Conservation (phyloP, 2,113 vertebrate genomes). For the Polypterus bichir region DNA sequence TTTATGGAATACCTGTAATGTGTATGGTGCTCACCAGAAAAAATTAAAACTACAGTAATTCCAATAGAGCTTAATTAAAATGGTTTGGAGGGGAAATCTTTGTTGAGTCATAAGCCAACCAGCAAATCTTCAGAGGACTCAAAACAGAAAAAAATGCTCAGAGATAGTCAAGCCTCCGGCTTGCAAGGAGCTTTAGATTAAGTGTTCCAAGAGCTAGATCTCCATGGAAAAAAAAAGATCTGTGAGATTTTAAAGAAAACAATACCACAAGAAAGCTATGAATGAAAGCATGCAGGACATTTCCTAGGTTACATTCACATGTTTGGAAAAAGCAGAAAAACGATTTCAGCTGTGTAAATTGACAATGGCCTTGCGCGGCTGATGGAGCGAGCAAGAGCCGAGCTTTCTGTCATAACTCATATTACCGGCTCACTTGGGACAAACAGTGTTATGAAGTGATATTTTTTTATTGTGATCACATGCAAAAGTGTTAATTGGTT, state of each 20-base stretch:
- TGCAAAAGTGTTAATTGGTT: constrained; percentile 32
- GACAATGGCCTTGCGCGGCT: constrained; percentile 43
- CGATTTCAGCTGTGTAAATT: constrained; percentile 51
- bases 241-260: constrained; percentile 41
- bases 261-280: constrained; percentile 43
- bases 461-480: constrained; percentile 26
- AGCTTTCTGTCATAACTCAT: constrained; percentile 31
- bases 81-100: no score
- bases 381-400: constrained; percentile 22
- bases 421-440: constrained; percentile 26
- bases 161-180: not conserved
- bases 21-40: no score
- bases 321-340: constrained; percentile 31
- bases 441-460: constrained; percentile 12
- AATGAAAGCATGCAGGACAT: constrained; percentile 32
- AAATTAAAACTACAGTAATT: no score
- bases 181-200: constrained; percentile 36
- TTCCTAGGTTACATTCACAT: constrained; percentile 25
- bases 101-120: no score
- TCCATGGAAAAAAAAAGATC: constrained; percentile 23
- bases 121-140: no score
- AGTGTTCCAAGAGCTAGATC: constrained; percentile 23
- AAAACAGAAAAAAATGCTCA: no score
- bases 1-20: no score
- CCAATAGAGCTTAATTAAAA: no score